Base-by-base conservation (phyloP, 1,140 invertebrate genomes). In the Venturia canescens region DNA sequence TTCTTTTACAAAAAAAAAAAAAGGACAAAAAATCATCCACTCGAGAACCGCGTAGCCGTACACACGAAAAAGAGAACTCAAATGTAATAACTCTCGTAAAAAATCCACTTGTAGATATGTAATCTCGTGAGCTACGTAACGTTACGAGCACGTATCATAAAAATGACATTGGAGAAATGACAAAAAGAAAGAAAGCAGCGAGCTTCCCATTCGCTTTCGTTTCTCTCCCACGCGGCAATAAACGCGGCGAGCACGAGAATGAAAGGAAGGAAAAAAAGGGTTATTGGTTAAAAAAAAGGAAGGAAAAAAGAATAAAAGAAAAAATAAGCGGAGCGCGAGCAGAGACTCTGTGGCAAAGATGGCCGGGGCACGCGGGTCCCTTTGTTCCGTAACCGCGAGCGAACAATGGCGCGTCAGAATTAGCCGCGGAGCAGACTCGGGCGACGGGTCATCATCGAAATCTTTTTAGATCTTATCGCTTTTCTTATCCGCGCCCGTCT, bases 321-420 rank as follows among this genome's bases (percentile, higher is more conserved):
- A 48, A 48, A 48, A 16, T n/a, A n/a, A n/a, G n/a, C n/a, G 16
- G 18, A 57, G 21, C 21, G 6, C 53, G 53, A 57, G n/a, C n/a
- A n/a, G 53, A 21, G 53, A 57, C 53, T n/a, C n/a, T 57, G 53
- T 23, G 21, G 53, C 53, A 57, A 57, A 57, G 53, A 57, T 57
- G 53, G 53, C 53, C 44, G 63, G 13, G 71, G 71, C 71, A 53
- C 53, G 53, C 71, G 71, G 53, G 71, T 74, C 44, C 71, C 71
- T 74, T 74, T 74, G 71, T 74, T 74, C 44, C 71, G 26, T 74
- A 74, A 74, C 48, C 71, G 71, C 44, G 21, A 48, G 71, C 57
- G 71, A 74, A 74, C 71, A 74, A 74, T 74, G 48, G 71, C n/a
- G 71, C 71, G 71, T 74, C 48, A 29, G 71, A 74, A 74, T 74